A percentile compares a stretch with the other conserved stretches of the same genome.
phyloP scores from a whole-genome alignment of 2,113 vertebrate species.

The Lophura nycthemera region DNA sequence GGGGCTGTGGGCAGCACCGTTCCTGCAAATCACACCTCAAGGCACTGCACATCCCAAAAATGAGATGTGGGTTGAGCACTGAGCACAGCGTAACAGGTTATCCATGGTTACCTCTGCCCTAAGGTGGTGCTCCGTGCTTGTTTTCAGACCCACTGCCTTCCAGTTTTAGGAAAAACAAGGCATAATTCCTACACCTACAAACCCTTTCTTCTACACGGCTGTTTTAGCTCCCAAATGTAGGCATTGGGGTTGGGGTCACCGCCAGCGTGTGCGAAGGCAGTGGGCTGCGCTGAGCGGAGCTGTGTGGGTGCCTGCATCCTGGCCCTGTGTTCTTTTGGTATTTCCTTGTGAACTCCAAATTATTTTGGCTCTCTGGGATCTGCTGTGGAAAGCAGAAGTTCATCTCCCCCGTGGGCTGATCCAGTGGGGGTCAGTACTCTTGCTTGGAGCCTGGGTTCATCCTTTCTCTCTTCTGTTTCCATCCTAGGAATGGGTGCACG shows the following conservation, averaged over 20 bases:
- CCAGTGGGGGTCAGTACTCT: not conserved
- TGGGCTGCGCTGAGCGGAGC: not conserved
- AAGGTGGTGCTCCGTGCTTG: not conserved
- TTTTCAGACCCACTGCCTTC: not conserved
- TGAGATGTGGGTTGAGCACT: rapidly evolving
- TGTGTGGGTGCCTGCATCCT: not conserved
- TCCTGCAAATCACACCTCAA: not conserved
- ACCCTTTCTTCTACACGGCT: rapidly evolving
- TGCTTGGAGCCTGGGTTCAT: not conserved
- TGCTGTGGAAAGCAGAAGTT: not conserved
- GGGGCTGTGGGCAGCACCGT: not conserved
- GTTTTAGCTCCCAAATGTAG: rapidly evolving
- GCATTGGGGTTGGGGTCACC: not conserved
- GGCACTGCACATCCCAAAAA: not conserved
- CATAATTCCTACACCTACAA: not conserved
- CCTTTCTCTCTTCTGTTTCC: not conserved
- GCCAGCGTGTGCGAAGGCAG: rapidly evolving
- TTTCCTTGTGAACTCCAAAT: not conserved
- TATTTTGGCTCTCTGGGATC: not conserved
- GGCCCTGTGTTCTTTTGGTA: not conserved
- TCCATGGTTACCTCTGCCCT: not conserved
- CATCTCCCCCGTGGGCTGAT: not conserved
- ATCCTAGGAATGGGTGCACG: not conserved
- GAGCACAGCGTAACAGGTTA: rapidly evolving
- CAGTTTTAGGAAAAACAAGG: not conserved